These are phyloP conservation scores for Tachina fera DNA, from an alignment of 2,888 invertebrate species.

Conservation along the genomic window DNA sequence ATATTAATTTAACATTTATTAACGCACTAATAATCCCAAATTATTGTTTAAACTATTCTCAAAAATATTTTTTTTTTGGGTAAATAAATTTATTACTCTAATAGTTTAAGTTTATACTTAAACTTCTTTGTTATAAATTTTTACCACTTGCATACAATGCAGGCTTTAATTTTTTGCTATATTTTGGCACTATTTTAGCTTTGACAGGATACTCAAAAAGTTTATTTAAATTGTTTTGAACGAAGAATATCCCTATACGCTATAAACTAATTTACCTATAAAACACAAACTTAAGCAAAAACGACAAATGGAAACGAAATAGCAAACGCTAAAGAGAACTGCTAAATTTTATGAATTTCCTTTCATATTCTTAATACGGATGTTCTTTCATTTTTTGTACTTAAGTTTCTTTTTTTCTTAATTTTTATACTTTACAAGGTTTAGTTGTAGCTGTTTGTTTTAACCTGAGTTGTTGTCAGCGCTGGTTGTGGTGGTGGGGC, in stretches of 20 bases:
- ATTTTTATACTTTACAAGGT: background rate
- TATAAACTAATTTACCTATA: background rate
- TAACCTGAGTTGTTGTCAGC: constrained; percentile 17
- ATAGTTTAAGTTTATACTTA: too few species aligned
- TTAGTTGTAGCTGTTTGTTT: constrained; percentile 1
- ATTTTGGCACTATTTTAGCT: background rate
- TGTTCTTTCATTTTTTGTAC: constrained; percentile 59
- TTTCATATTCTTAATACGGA: constrained; percentile 64
- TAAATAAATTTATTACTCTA: too few species aligned
- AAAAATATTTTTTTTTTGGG: too few species aligned
- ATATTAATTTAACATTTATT: too few species aligned
- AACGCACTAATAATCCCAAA: too few species aligned
- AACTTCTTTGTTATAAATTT: too few species aligned
- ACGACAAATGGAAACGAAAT: constrained; percentile 11
- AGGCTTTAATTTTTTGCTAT: too few species aligned
- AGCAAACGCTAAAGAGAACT: constrained; percentile 25
- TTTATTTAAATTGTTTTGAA: background rate
- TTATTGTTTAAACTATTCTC: too few species aligned
- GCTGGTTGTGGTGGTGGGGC: background rate
- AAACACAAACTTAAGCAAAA: background rate
- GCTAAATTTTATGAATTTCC: constrained; percentile 60
- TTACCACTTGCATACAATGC: too few species aligned
- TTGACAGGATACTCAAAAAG: constrained; percentile 20
- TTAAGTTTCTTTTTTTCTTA: constrained; percentile 55
- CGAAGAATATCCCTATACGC: background rate